A percentile compares a stretch with the other conserved stretches of the same genome.
These are phyloP conservation scores for Nasalis larvatus DNA, from an alignment of 2,113 vertebrate species.

Conservation along the genomic window DNA sequence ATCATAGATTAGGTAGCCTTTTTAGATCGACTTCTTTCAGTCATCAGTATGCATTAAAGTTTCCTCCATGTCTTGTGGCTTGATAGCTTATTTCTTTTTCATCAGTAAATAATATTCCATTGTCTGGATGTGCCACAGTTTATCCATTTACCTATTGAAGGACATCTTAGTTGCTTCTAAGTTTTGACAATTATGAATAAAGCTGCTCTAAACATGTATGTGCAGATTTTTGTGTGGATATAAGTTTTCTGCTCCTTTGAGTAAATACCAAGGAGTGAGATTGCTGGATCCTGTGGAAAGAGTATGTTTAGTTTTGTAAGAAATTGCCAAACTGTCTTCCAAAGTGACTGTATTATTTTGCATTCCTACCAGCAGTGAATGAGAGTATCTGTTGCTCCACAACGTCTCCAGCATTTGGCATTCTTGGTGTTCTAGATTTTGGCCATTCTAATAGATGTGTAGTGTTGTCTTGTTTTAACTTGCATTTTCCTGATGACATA, in stretches of 20 bases:
- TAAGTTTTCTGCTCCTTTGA: background rate
- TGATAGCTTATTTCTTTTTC: background rate
- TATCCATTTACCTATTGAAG: background rate
- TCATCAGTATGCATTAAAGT: background rate
- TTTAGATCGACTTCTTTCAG: background rate
- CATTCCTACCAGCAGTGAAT: background rate
- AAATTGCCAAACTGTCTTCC: background rate
- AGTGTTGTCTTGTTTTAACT: background rate
- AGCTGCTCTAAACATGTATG: background rate
- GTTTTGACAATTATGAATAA: background rate
- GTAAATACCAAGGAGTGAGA: background rate
- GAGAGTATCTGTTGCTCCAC: background rate
- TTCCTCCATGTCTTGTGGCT: background rate
- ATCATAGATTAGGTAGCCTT: background rate
- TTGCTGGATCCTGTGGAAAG: background rate
- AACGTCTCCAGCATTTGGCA: background rate
- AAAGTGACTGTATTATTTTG: background rate
- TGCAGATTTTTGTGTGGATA: background rate
- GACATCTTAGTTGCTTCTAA: background rate
- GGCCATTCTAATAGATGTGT: background rate
- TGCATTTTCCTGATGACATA: background rate
- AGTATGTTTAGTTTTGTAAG: background rate
- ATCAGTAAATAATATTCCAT: background rate
- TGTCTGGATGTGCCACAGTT: background rate
- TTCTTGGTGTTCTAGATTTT: background rate